A percentile compares a stretch with the other conserved stretches of the same genome.
Conservation (phyloP, 2,797 vertebrate genomes). For the Anabacerthia variegaticeps region DNA sequence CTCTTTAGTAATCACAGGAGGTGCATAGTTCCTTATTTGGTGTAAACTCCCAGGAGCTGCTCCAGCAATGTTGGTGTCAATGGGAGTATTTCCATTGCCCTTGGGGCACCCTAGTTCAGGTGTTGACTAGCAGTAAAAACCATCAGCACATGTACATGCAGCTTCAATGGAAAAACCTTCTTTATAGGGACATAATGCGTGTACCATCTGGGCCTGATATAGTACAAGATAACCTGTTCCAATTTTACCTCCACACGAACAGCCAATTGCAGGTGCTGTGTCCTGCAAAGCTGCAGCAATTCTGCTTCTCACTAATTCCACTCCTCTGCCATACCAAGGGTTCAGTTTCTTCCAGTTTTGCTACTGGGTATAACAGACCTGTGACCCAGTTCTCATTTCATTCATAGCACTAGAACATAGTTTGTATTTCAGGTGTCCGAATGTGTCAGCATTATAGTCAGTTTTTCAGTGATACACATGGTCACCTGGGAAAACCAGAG, state of each 20-base stretch:
- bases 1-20: neutral
- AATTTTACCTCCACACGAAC: neutral
- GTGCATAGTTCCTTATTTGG: accelerated
- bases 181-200: neutral
- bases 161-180: neutral
- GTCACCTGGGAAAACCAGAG: neutral
- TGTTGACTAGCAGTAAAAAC: neutral
- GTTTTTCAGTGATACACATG: neutral
- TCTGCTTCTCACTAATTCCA: neutral
- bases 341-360: neutral
- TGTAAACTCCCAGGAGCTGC: neutral
- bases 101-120: neutral
- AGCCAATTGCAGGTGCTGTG: accelerated
- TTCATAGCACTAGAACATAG: neutral
- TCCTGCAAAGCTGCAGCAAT: neutral
- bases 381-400: neutral
- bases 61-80: neutral
- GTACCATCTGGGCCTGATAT: neutral
- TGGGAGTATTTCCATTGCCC: neutral
- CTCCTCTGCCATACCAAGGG: neutral
- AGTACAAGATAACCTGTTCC: neutral
- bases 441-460: neutral
- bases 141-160: neutral
- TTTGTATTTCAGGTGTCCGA: neutral
- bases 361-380: neutral